These are phyloP conservation scores for Synergus gifuensis DNA, from an alignment of 2,888 invertebrate species.

Conservation along the genomic window DNA sequence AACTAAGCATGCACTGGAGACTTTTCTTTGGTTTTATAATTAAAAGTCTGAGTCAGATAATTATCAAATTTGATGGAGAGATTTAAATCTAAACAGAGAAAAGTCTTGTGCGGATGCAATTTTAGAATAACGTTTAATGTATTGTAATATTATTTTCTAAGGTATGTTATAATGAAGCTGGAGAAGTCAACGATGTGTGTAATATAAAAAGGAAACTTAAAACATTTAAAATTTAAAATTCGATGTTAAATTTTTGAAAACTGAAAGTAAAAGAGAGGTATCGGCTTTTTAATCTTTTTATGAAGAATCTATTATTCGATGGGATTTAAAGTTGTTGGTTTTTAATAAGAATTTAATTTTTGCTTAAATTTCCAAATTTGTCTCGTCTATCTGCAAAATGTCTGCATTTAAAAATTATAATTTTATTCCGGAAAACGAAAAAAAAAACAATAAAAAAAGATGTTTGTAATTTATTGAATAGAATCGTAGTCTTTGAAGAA, in stretches of 20 bases:
- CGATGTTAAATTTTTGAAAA: background rate
- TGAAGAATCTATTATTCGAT: background rate
- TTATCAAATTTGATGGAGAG: background rate
- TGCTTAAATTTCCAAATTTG: slow-evolving; percentile 7
- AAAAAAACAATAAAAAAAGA: background rate
- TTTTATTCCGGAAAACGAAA: background rate
- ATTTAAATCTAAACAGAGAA: background rate
- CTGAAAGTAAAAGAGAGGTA: background rate
- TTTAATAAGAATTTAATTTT: background rate
- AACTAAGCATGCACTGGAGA: slow-evolving; percentile 21
- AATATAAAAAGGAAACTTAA: background rate
- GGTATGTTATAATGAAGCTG: slow-evolving; percentile 6
- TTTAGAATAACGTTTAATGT: background rate
- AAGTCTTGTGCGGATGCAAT: background rate
- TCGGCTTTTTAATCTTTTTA: background rate
- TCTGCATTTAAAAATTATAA: slow-evolving; percentile 23
- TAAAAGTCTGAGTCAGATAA: background rate
- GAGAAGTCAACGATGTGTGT: background rate
- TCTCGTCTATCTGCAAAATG: slow-evolving; percentile 3
- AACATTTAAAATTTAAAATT: background rate
- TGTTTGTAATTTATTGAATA: slow-evolving; percentile 23
- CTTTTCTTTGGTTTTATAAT: slow-evolving; percentile 28
- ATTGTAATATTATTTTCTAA: slow-evolving; percentile 16
- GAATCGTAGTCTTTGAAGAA: background rate
- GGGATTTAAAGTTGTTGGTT: background rate